Base-by-base conservation (phyloP, 2,797 vertebrate species). In the Picus viridis region DNA sequence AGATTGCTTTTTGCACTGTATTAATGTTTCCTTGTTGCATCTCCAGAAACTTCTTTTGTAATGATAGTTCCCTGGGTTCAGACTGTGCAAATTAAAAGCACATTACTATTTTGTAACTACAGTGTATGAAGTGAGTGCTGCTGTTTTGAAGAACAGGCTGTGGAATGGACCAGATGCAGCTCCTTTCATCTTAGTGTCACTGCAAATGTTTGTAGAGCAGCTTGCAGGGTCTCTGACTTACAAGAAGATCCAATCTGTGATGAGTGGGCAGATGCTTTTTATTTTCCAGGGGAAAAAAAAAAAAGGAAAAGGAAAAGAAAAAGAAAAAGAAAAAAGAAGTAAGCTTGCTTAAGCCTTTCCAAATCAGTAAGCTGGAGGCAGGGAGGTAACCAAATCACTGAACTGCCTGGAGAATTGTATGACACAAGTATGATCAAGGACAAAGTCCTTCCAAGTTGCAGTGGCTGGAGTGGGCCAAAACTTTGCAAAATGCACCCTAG, bases 211-310 rank as follows among this genome's bases (percentile, higher is more conserved):
- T 83, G 56, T 68, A 58, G 71, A 94, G 64, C 71, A 77, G 45
- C 29, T 89, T 83, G 76, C 62, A 70, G 47, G 56, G 53, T 62
- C 62, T 95, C 54, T 63, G 86, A 71, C 70, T 93, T 82, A 86
- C 20, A 82, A 59, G 76, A 81, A 85, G 59, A 87, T 83, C 39
- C 47, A 62, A 82, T 82, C 59, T 57, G 16, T 70, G 56, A 77
- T 58, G 82, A 95, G 72, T 24, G 47, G 58, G 63, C 83, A 96
- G 88, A 89, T 91, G 92, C 83, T 88, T 97, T 95, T 79, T 88
- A 93, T 93, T 94, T 80, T 85, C 63, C 45, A 83, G 43, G 23
- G 47, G 45, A 70, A 53, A 39, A 53, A 70, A 30, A 41, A 34
- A 14, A 73, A 77, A 4, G 77, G 83, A 24, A 57, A 49, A 73